These are phyloP conservation scores for Isichthys henryi DNA, from an alignment of 2,113 vertebrate species.

Conservation along the genomic window DNA sequence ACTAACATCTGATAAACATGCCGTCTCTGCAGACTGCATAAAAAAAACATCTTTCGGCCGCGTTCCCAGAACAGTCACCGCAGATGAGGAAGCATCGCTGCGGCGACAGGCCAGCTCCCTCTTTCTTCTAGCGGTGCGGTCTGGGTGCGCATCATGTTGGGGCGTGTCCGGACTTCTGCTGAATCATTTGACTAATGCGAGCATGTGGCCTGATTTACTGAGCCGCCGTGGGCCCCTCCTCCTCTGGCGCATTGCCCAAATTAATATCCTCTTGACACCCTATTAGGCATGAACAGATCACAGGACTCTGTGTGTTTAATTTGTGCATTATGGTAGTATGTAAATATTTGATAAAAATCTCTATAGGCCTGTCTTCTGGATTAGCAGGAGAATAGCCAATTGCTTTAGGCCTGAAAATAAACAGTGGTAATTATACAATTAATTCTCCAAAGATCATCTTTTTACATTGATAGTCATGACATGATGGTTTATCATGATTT, in stretches of 20 bases:
- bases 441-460: neutral
- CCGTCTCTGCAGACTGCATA: neutral
- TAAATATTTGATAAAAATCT: neutral
- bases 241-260: neutral
- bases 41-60: neutral
- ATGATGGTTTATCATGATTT: neutral
- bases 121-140: neutral
- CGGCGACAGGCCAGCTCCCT: neutral
- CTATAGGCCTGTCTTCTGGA: neutral
- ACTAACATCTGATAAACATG: neutral
- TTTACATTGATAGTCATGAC: neutral
- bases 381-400: neutral
- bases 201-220: conserved; percentile 2
- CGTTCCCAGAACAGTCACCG: neutral
- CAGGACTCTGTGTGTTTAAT: neutral
- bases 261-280: neutral
- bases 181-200: conserved; percentile 39
- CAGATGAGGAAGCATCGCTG: neutral
- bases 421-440: neutral
- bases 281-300: conserved; percentile 13
- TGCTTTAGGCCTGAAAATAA: neutral
- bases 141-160: conserved; percentile 18
- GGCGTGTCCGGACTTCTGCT: conserved; percentile 50
- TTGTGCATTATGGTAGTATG: neutral
- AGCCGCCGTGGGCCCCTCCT: neutral